phyloP scores from a whole-genome alignment of 2,888 invertebrate species.

The Lymantria dispar region DNA sequence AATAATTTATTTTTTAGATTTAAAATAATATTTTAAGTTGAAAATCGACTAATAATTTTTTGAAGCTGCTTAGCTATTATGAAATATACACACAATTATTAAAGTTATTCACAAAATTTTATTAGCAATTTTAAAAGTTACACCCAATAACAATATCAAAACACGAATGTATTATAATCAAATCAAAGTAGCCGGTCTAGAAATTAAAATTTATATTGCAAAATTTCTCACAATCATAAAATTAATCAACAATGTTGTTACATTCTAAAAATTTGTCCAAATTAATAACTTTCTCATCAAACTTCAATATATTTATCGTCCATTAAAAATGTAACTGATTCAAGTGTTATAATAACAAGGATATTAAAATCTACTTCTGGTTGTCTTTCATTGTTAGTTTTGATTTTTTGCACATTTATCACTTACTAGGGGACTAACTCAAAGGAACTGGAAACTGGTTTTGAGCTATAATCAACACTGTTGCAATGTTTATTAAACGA shows the following conservation, averaged over 20 bases:
- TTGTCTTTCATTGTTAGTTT: constrained; percentile 59
- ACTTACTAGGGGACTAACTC: constrained; percentile 39
- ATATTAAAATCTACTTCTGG: constrained; percentile 73
- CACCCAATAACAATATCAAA: background rate
- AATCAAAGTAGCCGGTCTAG: constrained; percentile 36
- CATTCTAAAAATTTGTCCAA: constrained; percentile 51
- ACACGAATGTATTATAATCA: background rate
- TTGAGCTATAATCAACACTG: constrained; percentile 67
- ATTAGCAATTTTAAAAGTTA: background rate
- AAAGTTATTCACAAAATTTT: background rate
- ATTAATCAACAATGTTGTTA: constrained; percentile 26
- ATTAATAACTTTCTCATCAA: constrained; percentile 72
- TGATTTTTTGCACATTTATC: constrained; percentile 64
- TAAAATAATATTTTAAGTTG: too few relatives aligned
- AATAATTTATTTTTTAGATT: too few relatives aligned
- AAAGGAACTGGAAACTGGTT: constrained; percentile 57
- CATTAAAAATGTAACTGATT: constrained; percentile 72
- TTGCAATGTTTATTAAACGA: constrained; percentile 81
- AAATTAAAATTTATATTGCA: constrained; percentile 37
- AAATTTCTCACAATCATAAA: constrained; percentile 49
- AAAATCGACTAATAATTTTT: too few relatives aligned
- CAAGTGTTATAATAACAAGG: constrained; percentile 52
- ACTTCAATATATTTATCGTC: constrained; percentile 56
- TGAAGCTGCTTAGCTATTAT: too few relatives aligned
- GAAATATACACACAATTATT: too few relatives aligned